Evolutionary conservation across 2,888 invertebrate genomes (phyloP), one percentile per base, ranked within the genome.

Genomic region (Lithophane semibrunnea): DNA sequence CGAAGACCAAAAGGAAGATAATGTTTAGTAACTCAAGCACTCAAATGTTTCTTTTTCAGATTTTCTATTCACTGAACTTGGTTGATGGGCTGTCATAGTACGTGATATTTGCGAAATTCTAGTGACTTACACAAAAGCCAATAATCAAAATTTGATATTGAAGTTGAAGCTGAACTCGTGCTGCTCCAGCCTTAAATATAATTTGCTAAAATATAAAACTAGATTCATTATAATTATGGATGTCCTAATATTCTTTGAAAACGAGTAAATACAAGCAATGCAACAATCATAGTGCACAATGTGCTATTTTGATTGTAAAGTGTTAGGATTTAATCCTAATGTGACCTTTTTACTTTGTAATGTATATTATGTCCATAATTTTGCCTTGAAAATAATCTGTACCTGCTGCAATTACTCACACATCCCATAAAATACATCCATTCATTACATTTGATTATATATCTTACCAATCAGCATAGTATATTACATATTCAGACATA

Each of bases 401-500:
- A 49, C 16, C 29, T 49, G n/a, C 18, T 81, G 21, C 8, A 49
- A 29, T 12, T 29, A 52, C 5, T 44, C n/a, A 61, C 0, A 42
- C 54, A 63, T 2, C 1, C n/a, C 21, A 60, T 37, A 60, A 49
- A 81, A 78, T 66, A 67, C 68, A 58, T 29, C 7, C 42, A 61
- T 37, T 10, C 49, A 56, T 21, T 58, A 37, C 21, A 58, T 16
- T 76, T 64, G 64, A 76, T 82, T 76, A 54, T 76, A 54, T 58
- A 79, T 79, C 77, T 82, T 78, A 75, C 52, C 52, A 65, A 65
- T 52, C 64, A 58, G 76, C 77, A 80, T 74, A 49, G 0, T 74
- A 80, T 52, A 61, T 63, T 73, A 77, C 47, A 77, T 64, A 47
- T 47, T 47, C 44, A 44, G 21, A 37, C 24, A 80, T 29, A 29